phyloP scores from a whole-genome alignment of 2,888 invertebrate species.

The Pachycephus smyrnensis region DNA sequence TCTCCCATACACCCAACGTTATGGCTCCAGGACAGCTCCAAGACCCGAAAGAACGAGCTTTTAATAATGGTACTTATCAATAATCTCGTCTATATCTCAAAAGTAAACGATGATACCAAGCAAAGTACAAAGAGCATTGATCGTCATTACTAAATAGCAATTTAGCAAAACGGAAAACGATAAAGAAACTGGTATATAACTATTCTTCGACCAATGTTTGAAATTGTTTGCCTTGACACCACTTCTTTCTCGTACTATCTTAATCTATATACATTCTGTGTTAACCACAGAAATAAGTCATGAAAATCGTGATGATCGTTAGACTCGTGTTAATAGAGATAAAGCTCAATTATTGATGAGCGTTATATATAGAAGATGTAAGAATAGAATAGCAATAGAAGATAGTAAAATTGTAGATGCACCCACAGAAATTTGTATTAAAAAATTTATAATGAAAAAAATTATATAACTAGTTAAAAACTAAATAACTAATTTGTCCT shows the following conservation, averaged over 20 bases:
- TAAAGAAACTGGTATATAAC: not conserved
- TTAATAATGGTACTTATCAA: constrained; percentile 24
- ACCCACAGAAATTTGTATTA: not conserved
- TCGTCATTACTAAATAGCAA: not conserved
- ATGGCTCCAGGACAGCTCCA: constrained; percentile 55
- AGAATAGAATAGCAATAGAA: too few species aligned
- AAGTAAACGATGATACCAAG: not conserved
- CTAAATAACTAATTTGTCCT: not conserved
- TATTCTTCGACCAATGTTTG: not conserved
- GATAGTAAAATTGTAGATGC: not conserved
- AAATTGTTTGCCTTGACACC: not conserved
- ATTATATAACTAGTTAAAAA: not conserved
- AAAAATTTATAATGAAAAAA: not conserved
- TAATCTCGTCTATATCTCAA: not conserved
- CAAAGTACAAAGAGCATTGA: not conserved
- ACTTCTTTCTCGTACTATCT: not conserved
- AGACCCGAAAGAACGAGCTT: constrained; percentile 51
- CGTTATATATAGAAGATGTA: not conserved
- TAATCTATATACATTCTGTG: not conserved
- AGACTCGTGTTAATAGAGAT: not conserved
- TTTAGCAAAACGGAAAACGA: not conserved
- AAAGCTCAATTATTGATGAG: not conserved
- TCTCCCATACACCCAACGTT: constrained; percentile 69
- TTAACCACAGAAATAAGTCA: not conserved
- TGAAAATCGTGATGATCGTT: not conserved